Percentiles rank a stretch among this genome's conserved stretches.
These are phyloP conservation scores for Drosophila tripunctata DNA, from an alignment of 2,888 invertebrate species.

Conservation along the genomic window DNA sequence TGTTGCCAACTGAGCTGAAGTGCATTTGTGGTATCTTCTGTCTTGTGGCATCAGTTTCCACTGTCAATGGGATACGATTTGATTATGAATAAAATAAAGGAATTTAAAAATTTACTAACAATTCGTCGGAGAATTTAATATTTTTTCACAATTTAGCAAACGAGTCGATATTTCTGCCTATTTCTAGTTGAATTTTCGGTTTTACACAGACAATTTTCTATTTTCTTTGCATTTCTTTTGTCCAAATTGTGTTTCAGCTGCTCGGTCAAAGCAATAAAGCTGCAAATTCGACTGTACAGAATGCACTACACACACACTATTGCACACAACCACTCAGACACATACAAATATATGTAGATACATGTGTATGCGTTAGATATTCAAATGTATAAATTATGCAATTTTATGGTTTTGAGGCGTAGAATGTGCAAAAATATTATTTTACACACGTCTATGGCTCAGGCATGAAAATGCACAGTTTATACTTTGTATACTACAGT, in stretches of 20 bases:
- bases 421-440: conserved; percentile 75
- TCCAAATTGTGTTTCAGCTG: conserved; percentile 50
- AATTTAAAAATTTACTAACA: neutral
- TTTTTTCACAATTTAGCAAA: conserved; percentile 8
- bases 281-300: conserved; percentile 39
- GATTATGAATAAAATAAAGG: conserved; percentile 37
- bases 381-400: conserved; percentile 79
- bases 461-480: conserved; percentile 57
- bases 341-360: conserved; percentile 6
- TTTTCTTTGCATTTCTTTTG: conserved; percentile 16
- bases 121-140: conserved; percentile 29
- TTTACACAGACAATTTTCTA: conserved; percentile 17
- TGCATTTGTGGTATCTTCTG: conserved; percentile 23
- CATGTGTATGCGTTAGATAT: conserved; percentile 56
- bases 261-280: conserved; percentile 55
- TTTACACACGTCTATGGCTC: conserved; percentile 69
- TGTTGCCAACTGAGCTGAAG: neutral
- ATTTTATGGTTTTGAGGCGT: conserved; percentile 75
- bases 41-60: conserved; percentile 31
- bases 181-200: conserved; percentile 13
- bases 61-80: conserved; percentile 66
- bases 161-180: neutral
- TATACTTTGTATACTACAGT: conserved; percentile 15
- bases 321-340: conserved; percentile 1
- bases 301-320: conserved; percentile 13